Evolutionary conservation across 2,888 invertebrate species (phyloP), one percentile per base, ranked within the genome.

Genomic region (Dioctria rufipes): DNA sequence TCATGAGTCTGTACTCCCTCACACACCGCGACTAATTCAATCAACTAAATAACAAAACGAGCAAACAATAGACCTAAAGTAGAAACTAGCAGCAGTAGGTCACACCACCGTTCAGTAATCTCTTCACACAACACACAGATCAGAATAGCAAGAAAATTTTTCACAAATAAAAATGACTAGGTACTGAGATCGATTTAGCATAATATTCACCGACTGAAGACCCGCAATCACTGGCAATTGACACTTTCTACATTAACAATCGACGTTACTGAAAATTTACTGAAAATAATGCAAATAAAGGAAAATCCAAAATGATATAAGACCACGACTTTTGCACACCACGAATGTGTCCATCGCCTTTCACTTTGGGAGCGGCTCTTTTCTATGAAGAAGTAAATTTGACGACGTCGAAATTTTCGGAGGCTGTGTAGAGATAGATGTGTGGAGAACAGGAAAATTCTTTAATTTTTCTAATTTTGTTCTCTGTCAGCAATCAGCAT

Each of bases 311-410:
- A 43, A 11, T 46, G 13, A 2, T n/a, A 66, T 46, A 66, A 66
- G 42, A 66, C 6, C 66, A 43, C 42, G 46, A 11, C 66, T 42
- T n/a, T 69, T 69, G 40, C 40, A 37, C 77, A 43, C 63, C 25
- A 46, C 63, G 42, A n/a, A 43, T 46, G 61, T 49, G 40, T 79
- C 58, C 66, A 79, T 79, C 67, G 43, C 49, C 58, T 42, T 79
- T 58, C 66, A 79, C 43, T 67, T 67, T 67, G 66, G 78, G 78
- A 78, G 78, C 78, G 78, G 78, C 78, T 78, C 78, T 37, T 71
- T 66, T 78, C 66, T 78, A 37, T 67, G 40, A 42, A 78, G 54
- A 78, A 78, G 49, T 61, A 61, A 49, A 51, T 58, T 75, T 77
- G 63, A 77, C 63, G 63, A 63, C 77, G 77, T 61, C 77, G 77